A percentile compares a stretch with the other conserved stretches of the same genome.
phyloP scores from a whole-genome alignment of 92 coral and sea anemone genomes.

The Micromussa lordhowensis region DNA sequence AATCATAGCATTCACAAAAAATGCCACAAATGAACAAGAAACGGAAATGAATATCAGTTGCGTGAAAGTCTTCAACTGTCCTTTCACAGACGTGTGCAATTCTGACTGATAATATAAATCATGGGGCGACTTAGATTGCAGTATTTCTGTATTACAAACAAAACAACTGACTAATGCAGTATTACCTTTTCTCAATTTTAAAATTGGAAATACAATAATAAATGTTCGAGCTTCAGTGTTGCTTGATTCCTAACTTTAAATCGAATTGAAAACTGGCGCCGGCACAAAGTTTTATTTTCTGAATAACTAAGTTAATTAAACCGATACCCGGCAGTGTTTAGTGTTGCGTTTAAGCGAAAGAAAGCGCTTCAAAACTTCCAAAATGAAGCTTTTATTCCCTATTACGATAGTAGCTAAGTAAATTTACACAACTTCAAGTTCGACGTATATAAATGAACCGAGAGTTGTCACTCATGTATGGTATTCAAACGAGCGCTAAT shows the following conservation, averaged over 20 bases:
- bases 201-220: neutral
- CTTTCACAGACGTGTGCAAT: neutral
- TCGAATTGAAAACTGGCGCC: too few relatives aligned
- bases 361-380: neutral
- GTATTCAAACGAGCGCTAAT: neutral
- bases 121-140: neutral
- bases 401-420: neutral
- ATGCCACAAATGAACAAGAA: neutral
- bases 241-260: neutral
- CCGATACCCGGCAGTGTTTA: too few relatives aligned
- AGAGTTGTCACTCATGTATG: neutral
- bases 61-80: neutral
- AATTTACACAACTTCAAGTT: too few relatives aligned
- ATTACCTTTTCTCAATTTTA: neutral
- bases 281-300: too few relatives aligned
- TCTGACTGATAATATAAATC: neutral
- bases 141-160: neutral
- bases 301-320: too few relatives aligned
- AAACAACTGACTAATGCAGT: neutral
- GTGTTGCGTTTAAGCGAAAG: neutral
- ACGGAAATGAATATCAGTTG: neutral
- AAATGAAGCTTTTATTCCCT: neutral
- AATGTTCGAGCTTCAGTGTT: neutral
- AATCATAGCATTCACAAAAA: neutral
- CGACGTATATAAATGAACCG: neutral